Percentiles rank a stretch among this genome's conserved stretches.
Conservation (phyloP, 1,140 invertebrate species). For the Berghia stephanieae region DNA sequence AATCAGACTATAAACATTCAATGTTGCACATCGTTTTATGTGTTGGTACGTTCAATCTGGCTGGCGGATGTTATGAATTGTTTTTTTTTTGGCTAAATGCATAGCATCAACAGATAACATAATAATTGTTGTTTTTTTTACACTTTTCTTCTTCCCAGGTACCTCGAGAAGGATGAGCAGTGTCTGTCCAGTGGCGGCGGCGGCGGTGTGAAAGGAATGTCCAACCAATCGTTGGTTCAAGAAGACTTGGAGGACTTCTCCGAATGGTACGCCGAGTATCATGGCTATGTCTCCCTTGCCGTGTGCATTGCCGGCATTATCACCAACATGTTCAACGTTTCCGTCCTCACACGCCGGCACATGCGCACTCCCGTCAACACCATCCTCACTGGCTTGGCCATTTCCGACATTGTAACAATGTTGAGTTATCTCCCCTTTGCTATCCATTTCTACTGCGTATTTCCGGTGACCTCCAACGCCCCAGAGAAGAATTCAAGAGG, state of each 20-base stretch:
- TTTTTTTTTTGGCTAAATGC: too few species aligned
- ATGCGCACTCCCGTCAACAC: conserved; percentile 86
- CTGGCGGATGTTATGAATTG: too few species aligned
- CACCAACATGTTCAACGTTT: conserved; percentile 88
- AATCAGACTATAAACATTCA: too few species aligned
- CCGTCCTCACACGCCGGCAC: conserved; percentile 86
- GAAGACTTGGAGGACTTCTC: conserved; percentile 51
- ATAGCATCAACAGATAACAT: too few species aligned
- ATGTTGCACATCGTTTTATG: too few species aligned
- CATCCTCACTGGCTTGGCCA: conserved; percentile 84
- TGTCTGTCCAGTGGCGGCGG: conserved; percentile 14
- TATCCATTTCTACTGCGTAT: conserved; percentile 71
- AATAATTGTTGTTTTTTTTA: too few species aligned
- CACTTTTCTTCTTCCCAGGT: too few species aligned
- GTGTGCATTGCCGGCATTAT: conserved; percentile 90
- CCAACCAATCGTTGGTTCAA: conserved; percentile 31
- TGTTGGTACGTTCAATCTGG: too few species aligned
- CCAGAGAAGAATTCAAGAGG: conserved; percentile 50
- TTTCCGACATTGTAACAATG: conserved; percentile 88
- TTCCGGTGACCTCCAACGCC: conserved; percentile 32
- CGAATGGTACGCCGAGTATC: conserved; percentile 68
- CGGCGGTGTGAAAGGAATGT: not conserved
- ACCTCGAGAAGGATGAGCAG: conserved; percentile 42
- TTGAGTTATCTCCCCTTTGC: conserved; percentile 87
- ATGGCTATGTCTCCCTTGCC: conserved; percentile 77